Base-by-base conservation (phyloP, 2,113 vertebrate genomes). In the Megaceryle torquata region DNA sequence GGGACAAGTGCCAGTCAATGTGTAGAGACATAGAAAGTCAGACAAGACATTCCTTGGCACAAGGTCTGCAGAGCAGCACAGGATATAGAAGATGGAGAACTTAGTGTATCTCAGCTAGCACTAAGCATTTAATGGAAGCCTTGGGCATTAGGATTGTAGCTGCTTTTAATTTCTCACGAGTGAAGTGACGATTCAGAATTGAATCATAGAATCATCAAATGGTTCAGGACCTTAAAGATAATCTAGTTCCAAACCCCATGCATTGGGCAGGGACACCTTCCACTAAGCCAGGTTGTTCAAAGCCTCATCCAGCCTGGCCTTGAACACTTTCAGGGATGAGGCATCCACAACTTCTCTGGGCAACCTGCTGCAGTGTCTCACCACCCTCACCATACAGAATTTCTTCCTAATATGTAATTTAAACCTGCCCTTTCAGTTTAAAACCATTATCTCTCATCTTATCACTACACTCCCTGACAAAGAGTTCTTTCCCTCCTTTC, bases 21-120 rank as follows among this genome's bases (percentile, higher is more conserved):
- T 29, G 48, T 4, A 56, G 53, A 63, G 57, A 76, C 68, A 54
- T 0, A 61, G 59, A 72, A 72, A 77, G 37, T 15, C 2, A 1
- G 50, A 15, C 77, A 74, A 89, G 60, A 43, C 2, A 2, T 56
- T 83, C 33, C 51, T 79, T 79, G 44, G 67, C 61, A 65, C 35
- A 61, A 67, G 26, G 41, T 67, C 61, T 86, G 50, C 39, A 56
- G 54, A 51, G 26, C 0, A 0, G 0, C 1, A 2, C 22, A 61
- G 28, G 21, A 56, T 17, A 69, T 4, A 44, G 67, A 74, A 43
- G 13, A 71, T 43, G 28, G 74, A 71, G 25, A 85, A 50, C 24
- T 44, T 26, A 18, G 31, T 5, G 4, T 29, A 41, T 35, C 22
- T 33, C 82, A 56, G 54, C 60, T 65, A 51, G 26, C 12, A 31